These are phyloP conservation scores for Bemisia tabaci DNA, from an alignment of 1,140 invertebrate species.

Conservation along the genomic window DNA sequence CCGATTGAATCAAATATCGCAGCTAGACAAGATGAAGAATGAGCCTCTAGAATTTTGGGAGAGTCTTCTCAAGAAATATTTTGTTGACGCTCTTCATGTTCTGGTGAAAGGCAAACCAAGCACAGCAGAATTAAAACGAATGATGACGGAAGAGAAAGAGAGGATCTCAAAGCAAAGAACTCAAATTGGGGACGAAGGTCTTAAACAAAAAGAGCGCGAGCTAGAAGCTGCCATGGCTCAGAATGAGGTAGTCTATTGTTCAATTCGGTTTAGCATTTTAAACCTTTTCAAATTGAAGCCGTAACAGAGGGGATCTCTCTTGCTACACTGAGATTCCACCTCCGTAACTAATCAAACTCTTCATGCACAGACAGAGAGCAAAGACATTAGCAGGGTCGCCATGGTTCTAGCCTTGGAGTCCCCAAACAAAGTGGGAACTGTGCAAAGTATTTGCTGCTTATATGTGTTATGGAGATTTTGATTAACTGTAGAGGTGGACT, in stretches of 20 bases:
- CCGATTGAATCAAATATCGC: constrained; percentile 53
- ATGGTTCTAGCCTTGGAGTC: no score
- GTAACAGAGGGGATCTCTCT: no score
- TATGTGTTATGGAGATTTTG: no score
- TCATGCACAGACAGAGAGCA: no score
- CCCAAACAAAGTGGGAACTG: no score
- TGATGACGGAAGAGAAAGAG: constrained; percentile 48
- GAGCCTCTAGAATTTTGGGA: constrained; percentile 58
- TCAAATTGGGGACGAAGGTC: constrained; percentile 47
- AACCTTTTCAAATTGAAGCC: no score
- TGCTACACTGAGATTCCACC: no score
- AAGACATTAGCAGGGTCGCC: no score
- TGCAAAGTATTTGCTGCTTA: no score
- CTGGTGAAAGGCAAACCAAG: constrained; percentile 41
- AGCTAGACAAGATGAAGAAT: constrained; percentile 43
- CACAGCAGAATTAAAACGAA: constrained; percentile 39
- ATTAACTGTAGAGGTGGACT: no score
- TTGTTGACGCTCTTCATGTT: constrained; percentile 43
- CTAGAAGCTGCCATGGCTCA: constrained; percentile 52
- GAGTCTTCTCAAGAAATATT: constrained; percentile 50
- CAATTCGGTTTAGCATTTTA: no score
- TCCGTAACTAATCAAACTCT: no score
- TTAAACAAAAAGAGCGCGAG: constrained; percentile 43
- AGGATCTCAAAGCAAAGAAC: constrained; percentile 48
- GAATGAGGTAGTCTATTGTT: constrained; percentile 66